A percentile compares a stretch with the other conserved stretches of the same genome.
Conservation (phyloP, 37 sponge, comb jelly and placozoan genomes). For the Halichondria panicea region DNA sequence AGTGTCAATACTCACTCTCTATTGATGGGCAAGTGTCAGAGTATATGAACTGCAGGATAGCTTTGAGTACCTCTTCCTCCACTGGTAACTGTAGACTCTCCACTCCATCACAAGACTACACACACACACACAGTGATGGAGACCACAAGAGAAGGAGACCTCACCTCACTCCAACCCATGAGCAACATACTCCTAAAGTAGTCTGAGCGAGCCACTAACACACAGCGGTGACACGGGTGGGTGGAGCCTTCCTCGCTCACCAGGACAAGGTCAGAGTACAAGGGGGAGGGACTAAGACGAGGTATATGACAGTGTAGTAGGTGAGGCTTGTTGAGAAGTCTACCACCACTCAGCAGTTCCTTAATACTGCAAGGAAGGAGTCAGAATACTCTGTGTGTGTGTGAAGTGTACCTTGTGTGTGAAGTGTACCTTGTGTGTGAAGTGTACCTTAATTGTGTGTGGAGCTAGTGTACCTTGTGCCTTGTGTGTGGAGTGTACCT, state of each 20-base stretch:
- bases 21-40: constrained; percentile 28
- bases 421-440: no score
- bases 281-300: no score
- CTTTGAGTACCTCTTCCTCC: constrained; percentile 16
- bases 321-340: no score
- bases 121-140: background rate
- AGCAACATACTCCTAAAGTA: constrained; percentile 82
- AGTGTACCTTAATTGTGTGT: no score
- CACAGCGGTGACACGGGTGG: constrained; percentile 72
- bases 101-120: constrained; percentile 23
- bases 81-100: constrained; percentile 38
- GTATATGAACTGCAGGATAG: constrained; percentile 75
- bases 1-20: constrained; percentile 13
- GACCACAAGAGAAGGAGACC: background rate
- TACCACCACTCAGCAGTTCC: no score
- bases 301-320: no score
- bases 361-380: no score
- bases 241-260: constrained; percentile 26
- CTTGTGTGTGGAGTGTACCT: background rate
- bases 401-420: no score
- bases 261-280: constrained; percentile 42
- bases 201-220: constrained; percentile 82
- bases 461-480: no score
- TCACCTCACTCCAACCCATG: constrained; percentile 87
- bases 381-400: no score